Evolutionary conservation across 2,797 vertebrate species (phyloP).

Genomic region (Melanotaenia trifasciata): DNA sequence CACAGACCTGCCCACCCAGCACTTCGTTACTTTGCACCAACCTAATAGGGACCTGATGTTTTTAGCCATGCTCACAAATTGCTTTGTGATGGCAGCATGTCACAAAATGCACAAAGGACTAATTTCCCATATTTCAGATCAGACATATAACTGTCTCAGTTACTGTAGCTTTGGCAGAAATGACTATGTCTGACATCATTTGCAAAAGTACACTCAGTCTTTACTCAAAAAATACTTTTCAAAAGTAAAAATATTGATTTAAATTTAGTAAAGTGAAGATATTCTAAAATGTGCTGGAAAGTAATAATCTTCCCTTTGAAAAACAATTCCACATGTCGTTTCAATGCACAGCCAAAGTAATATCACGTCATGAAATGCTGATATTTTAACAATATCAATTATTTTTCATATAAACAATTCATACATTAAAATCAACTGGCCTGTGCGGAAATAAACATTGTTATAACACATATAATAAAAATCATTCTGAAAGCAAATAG

Average conservation of each 20-base stretch:
- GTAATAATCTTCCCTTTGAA: background rate
- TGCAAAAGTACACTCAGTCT: background rate
- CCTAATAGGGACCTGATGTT: constrained; percentile 68
- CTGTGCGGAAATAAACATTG: background rate
- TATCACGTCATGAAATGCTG: background rate
- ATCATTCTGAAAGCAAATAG: background rate
- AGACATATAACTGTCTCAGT: background rate
- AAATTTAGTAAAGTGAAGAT: background rate
- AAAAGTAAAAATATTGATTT: background rate
- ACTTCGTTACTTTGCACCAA: constrained; percentile 80
- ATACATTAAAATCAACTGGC: background rate
- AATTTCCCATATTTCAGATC: constrained; percentile 18
- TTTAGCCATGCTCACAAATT: constrained; percentile 66
- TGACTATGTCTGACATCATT: background rate
- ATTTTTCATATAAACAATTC: background rate
- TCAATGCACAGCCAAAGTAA: no score
- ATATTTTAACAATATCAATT: background rate
- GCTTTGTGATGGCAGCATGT: constrained; percentile 60
- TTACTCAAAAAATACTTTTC: background rate
- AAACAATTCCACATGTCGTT: no score
- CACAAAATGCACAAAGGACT: constrained; percentile 45
- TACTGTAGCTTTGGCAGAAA: background rate
- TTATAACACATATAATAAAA: no score
- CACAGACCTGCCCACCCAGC: constrained; percentile 77
- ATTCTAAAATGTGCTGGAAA: background rate